These are phyloP conservation scores for Caranx melampygus DNA, from an alignment of 2,113 vertebrate genomes.

Conservation along the genomic window DNA sequence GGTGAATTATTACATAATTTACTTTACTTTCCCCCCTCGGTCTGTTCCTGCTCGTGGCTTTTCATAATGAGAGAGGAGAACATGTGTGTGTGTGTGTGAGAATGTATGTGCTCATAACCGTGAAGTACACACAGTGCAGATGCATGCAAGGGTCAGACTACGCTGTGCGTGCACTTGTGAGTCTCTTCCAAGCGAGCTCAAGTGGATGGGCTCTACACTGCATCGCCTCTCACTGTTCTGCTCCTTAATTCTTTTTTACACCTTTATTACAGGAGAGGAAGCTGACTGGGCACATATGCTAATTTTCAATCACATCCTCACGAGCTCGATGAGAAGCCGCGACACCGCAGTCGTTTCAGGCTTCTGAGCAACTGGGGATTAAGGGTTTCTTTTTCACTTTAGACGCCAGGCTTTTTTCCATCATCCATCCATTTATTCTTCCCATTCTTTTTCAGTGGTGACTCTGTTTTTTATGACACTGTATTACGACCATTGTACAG, in stretches of 20 bases:
- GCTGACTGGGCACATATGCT: conserved; percentile 42
- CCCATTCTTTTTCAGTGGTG: no score
- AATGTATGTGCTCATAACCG: neutral
- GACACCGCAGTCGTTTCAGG: neutral
- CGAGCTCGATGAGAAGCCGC: neutral
- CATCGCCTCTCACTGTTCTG: conserved; percentile 27
- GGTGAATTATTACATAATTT: conserved; percentile 68
- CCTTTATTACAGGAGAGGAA: conserved; percentile 29
- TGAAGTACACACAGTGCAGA: neutral
- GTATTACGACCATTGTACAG: no score
- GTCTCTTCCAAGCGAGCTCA: neutral
- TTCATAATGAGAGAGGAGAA: conserved; percentile 57
- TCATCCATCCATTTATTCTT: neutral
- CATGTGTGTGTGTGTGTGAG: conserved; percentile 19
- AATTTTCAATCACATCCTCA: conserved; percentile 26
- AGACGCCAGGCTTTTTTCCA: neutral
- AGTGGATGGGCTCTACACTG: neutral
- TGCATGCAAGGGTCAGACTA: neutral
- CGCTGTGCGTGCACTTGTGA: neutral
- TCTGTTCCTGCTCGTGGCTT: conserved; percentile 55
- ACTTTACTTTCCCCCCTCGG: neutral
- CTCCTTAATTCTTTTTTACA: conserved; percentile 7
- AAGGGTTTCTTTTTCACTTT: conserved; percentile 11
- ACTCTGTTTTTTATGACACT: neutral
- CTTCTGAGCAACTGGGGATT: conserved; percentile 1